A percentile compares a stretch with the other conserved stretches of the same genome.
phyloP scores from a whole-genome alignment of 2,113 vertebrate genomes.

The Cavia porcellus region DNA sequence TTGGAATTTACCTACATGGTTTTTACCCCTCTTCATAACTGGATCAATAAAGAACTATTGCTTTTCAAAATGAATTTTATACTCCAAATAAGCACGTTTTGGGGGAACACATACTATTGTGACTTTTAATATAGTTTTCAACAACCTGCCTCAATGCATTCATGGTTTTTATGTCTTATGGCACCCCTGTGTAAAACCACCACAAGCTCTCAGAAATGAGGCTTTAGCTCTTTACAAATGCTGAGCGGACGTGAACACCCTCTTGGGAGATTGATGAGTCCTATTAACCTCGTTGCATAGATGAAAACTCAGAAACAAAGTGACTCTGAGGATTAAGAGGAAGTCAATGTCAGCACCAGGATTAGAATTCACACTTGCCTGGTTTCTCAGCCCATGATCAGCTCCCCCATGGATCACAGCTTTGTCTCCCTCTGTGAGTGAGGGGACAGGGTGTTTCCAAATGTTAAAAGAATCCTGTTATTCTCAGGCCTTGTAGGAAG shows the following conservation, averaged over 20 bases:
- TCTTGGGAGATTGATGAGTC: constrained; percentile 78
- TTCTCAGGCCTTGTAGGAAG: constrained; percentile 54
- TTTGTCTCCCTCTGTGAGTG: constrained; percentile 58
- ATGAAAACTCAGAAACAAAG: constrained; percentile 78
- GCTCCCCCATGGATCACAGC: constrained; percentile 55
- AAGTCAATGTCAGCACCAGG: constrained; percentile 79
- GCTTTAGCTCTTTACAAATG: constrained; percentile 52
- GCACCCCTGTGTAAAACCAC: neutral
- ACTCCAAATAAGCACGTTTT: constrained; percentile 15
- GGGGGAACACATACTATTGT: neutral
- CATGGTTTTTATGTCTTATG: constrained; percentile 48
- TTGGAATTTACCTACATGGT: neutral
- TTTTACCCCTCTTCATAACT: neutral
- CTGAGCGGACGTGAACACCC: constrained; percentile 36
- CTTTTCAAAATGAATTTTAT: constrained; percentile 54
- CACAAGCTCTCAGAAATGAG: constrained; percentile 13
- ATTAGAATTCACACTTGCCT: constrained; percentile 82
- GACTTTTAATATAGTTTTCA: constrained; percentile 53
- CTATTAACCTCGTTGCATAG: constrained; percentile 71
- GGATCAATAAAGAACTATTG: neutral
- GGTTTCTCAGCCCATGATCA: constrained; percentile 71
- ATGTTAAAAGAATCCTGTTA: constrained; percentile 60
- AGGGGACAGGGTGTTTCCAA: constrained; percentile 65
- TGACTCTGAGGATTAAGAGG: constrained; percentile 72
- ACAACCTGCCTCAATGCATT: constrained; percentile 9